phyloP scores from a whole-genome alignment of 2,888 invertebrate species.

The Biston betularia region DNA sequence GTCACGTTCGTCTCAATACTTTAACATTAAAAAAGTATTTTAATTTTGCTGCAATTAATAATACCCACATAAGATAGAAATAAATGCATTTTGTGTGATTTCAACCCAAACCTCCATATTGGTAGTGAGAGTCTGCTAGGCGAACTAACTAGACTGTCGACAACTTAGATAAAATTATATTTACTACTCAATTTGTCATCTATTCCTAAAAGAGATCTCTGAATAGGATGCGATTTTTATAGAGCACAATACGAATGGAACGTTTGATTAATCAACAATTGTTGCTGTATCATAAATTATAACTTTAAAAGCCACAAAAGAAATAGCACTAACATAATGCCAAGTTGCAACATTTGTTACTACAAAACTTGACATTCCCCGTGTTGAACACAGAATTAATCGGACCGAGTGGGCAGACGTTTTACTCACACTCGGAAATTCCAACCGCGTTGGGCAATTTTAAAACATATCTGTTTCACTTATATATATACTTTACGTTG shows the following conservation, averaged over 20 bases:
- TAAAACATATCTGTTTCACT: conserved; percentile 17
- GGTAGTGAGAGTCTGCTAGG: no score
- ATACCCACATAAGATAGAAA: no score
- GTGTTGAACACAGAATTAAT: conserved; percentile 15
- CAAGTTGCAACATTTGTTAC: conserved; percentile 21
- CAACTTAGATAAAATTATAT: no score
- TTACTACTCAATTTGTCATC: no score
- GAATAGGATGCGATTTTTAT: background rate
- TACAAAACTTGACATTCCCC: conserved; percentile 11
- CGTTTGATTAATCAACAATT: background rate
- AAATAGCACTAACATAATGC: conserved; percentile 8
- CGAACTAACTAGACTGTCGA: no score
- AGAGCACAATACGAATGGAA: background rate
- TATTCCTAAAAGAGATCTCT: background rate
- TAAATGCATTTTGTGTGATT: no score
- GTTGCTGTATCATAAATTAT: conserved; percentile 4
- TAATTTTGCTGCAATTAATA: no score
- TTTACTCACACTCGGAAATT: conserved; percentile 22
- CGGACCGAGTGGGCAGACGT: conserved; percentile 12
- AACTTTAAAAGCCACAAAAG: conserved; percentile 6
- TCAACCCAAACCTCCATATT: no score
- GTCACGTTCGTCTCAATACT: no score
- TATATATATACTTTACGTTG: conserved; percentile 15
- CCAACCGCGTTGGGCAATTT: conserved; percentile 15
- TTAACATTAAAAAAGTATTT: no score